Percentiles rank a stretch among this genome's conserved stretches.
phyloP scores from a whole-genome alignment of 2,113 vertebrate genomes.

The Alouatta palliata region DNA sequence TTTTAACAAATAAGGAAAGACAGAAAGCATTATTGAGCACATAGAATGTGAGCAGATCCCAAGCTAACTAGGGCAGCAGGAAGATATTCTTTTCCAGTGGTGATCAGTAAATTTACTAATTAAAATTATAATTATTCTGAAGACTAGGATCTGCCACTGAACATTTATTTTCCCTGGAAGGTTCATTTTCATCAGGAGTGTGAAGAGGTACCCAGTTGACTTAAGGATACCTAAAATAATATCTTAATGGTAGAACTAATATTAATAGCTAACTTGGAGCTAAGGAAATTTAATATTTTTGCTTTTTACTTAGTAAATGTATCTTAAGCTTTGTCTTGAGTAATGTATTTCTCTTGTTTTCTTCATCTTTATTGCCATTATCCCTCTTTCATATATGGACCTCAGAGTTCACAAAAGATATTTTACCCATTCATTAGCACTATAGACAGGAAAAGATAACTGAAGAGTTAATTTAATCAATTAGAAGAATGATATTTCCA shows the following conservation, averaged over 20 bases:
- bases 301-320: background rate
- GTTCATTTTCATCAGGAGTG: background rate
- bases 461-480: background rate
- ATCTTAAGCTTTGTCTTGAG: background rate
- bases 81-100: background rate
- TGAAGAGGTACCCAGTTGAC: rapidly evolving
- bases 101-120: background rate
- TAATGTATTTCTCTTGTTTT: background rate
- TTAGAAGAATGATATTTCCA: background rate
- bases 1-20: background rate
- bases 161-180: background rate
- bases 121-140: background rate
- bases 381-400: background rate
- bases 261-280: background rate
- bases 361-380: background rate
- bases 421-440: background rate
- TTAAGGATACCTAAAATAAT: background rate
- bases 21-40: background rate
- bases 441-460: background rate
- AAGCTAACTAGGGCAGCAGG: background rate
- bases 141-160: background rate
- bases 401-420: background rate
- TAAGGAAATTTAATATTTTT: background rate
- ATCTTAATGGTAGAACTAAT: background rate
- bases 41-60: background rate